Conservation (phyloP, 2,888 invertebrate genomes). For the Dendrolimus houi region DNA sequence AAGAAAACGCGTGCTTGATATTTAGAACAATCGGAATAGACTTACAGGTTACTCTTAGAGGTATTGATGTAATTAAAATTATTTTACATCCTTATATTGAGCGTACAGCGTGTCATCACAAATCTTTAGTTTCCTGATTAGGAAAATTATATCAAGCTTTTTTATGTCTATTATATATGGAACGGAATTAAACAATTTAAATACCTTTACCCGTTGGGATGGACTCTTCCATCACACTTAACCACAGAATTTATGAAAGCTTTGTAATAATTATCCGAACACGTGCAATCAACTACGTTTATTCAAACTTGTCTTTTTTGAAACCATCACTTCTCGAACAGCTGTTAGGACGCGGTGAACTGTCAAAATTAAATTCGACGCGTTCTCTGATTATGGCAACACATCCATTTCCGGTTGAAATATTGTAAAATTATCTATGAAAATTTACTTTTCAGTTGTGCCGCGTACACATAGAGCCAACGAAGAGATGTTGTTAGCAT, state of each 20-base stretch:
- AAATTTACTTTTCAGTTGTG: too few relatives aligned
- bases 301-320: conserved; percentile 42
- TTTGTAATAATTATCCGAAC: conserved; percentile 27
- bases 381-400: conserved; percentile 34
- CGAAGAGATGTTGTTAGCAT: too few relatives aligned
- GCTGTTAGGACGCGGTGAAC: conserved; percentile 65
- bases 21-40: too few relatives aligned
- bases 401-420: conserved; percentile 23
- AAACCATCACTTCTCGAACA: conserved; percentile 49
- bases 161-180: background rate
- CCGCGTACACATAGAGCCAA: too few relatives aligned
- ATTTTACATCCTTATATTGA: too few relatives aligned
- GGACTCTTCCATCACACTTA: conserved; percentile 50
- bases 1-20: too few relatives aligned
- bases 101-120: too few relatives aligned
- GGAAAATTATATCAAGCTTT: background rate
- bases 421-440: background rate
- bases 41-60: too few relatives aligned
- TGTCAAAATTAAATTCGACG: conserved; percentile 57
- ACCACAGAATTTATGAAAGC: conserved; percentile 10
- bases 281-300: conserved; percentile 44
- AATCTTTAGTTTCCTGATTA: background rate
- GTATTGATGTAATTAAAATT: too few relatives aligned
- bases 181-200: background rate
- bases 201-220: conserved; percentile 36